Evolutionary conservation across 2,113 vertebrate genomes (phyloP), one percentile per base, ranked within the genome.

Genomic region (Passer montanus): DNA sequence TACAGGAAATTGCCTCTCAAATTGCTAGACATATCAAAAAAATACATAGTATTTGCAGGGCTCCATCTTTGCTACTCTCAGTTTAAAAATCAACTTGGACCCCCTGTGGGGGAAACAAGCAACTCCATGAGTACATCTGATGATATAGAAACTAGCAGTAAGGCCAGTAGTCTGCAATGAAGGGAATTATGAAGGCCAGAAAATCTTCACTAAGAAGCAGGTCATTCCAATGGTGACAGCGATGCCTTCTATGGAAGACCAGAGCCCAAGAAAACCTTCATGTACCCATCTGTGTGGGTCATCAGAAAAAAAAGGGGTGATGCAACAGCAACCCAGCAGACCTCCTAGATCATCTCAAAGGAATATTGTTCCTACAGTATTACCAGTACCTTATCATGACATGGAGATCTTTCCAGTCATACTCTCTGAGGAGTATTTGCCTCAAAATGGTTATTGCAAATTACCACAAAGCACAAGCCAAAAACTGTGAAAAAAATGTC

Each of bases 1-100:
- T 79, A 66, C 44, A 87, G 72, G 80, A 96, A 92, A 95, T 94
- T 91, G 84, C 63, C 90, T 72, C 74, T 93, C 15, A 15, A 84
- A 90, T 96, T 95, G 87, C 92, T 92, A 93, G 69, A 90, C 83
- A 62, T 93, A 91, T 93, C 60, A 93, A 97, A 97, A 97, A 97
- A 93, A 74, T 70, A 77, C 26, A 91, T 77, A 90, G 84, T 53
- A 78, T 95, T 89, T 95, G 75, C 84, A 94, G 70, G 84, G 87
- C 74, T 81, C 58, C 47, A 37, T 80, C 78, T 76, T 96, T 90
- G 55, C 70, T 96, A 85, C 87, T 93, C 67, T 84, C 86, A 89
- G 31, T 80, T 93, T 81, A 91, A 97, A 97, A 95, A 95, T 78
- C 93, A 94, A 49, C 53, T 79, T 88, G 64, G 66, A 16, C 3